Evolutionary conservation across 2,888 invertebrate genomes (phyloP), one percentile per base, ranked within the genome.

Genomic region (Antitype chi): DNA sequence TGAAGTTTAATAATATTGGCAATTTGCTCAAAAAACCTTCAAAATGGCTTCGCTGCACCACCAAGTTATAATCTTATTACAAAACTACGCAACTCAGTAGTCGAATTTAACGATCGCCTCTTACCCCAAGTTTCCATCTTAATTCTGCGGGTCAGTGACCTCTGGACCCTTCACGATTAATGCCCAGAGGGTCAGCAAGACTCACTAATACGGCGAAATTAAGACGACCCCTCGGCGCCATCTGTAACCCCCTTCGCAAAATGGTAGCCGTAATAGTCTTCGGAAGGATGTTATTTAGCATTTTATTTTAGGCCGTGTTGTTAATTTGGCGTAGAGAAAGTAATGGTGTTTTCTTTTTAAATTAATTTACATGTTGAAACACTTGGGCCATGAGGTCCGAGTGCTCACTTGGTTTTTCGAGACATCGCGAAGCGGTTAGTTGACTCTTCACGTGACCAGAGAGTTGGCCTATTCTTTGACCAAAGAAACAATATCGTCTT

Each of bases 201-300:
- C 93, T 95, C 88, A 93, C 93, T 95, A 94, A 95, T 94, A 94
- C 94, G 90, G 92, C 91, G 91, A 96, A 96, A 96, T 96, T 96
- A 96, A 96, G 96, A 96, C 90, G 94, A 94, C 95, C 95, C 95
- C 92, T 93, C 85, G 84, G 85, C 87, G 89, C 92, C 94, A 94
- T 94, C 93, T 94, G 93, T 91, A 93, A 93, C 94, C 94, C 94
- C 91, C 89, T 85, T 87, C 76, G 87, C 89, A 90, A 92, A 87
- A 90, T 90, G 89, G 90, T 79, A 78, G 76, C 89, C 86, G 85
- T 92, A 90, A 91, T 91, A 84, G 85, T 88, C 82, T 82, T 88
- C 87, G 89, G 86, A 88, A 87, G 87, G 87, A 88, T 85, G 87
- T 84, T 80, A 78, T 88, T 88, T 88, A 80, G 85, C 88, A 88